Percentiles rank a stretch among this genome's conserved stretches.
Conservation (phyloP, 2,888 invertebrate genomes). For the Eueremaeus valkanovi region DNA sequence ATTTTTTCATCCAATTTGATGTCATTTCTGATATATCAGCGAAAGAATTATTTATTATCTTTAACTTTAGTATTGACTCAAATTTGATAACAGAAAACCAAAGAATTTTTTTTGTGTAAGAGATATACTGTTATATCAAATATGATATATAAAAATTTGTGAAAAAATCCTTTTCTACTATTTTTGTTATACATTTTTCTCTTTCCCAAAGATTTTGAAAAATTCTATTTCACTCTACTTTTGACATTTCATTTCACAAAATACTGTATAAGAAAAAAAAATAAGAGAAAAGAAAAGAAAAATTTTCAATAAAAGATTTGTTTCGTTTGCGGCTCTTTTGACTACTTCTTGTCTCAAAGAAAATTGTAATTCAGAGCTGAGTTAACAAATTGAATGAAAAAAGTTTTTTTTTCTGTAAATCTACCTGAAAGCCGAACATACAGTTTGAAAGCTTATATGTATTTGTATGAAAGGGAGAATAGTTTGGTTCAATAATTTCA, state of each 20-base stretch:
- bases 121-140: neutral
- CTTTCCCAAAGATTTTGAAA: neutral
- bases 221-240: neutral
- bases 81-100: neutral
- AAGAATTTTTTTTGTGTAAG: neutral
- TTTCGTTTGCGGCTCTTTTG: slow-evolving; percentile 1
- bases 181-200: neutral
- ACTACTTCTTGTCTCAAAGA: neutral
- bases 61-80: neutral
- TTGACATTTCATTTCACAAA: slow-evolving; percentile 4
- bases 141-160: neutral
- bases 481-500: neutral
- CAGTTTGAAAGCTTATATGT: neutral
- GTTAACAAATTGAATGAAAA: slow-evolving; percentile 9
- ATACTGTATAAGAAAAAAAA: neutral
- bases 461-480: neutral
- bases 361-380: neutral
- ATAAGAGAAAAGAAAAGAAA: neutral
- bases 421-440: neutral
- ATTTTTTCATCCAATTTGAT: no score
- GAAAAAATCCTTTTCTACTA: no score
- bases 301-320: no score
- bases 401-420: neutral
- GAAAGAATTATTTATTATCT: neutral
- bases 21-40: neutral